These are phyloP conservation scores for Pelodiscus sinensis DNA, from an alignment of 2,113 vertebrate species.

Conservation along the genomic window DNA sequence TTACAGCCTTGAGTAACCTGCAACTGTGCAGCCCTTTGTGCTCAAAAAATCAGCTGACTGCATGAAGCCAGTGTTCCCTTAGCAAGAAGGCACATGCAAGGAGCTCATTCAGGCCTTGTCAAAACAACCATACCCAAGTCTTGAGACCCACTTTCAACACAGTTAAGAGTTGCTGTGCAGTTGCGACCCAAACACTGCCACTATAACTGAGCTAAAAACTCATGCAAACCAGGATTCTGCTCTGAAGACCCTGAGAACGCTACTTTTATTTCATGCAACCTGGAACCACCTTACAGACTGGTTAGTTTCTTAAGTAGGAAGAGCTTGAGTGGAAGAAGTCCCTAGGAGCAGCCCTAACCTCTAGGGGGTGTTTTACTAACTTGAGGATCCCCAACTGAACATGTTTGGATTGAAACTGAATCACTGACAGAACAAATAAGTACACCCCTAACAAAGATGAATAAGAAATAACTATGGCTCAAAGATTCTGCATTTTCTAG, in stretches of 20 bases:
- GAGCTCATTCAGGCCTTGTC: background rate
- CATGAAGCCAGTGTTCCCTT: background rate
- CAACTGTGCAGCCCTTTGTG: background rate
- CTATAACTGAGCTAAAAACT: background rate
- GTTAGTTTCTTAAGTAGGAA: background rate
- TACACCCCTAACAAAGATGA: accelerated
- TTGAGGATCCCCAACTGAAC: background rate
- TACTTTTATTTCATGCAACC: background rate
- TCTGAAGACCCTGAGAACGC: background rate
- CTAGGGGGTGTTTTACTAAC: background rate
- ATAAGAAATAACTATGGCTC: background rate
- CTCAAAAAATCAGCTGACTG: background rate
- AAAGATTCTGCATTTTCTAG: background rate
- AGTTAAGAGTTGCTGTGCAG: background rate
- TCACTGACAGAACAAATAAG: background rate
- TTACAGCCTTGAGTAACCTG: conserved; percentile 30
- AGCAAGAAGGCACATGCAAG: background rate
- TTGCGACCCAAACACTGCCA: background rate
- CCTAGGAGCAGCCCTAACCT: background rate
- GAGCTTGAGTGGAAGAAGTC: background rate
- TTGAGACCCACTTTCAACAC: accelerated
- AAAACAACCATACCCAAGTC: accelerated
- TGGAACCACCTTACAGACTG: accelerated
- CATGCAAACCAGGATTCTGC: background rate
- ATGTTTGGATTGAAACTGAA: background rate